Percentiles rank a stretch among this genome's conserved stretches.
These are phyloP conservation scores for Nesidiocoris tenuis DNA, from an alignment of 2,888 invertebrate species.

Conservation along the genomic window DNA sequence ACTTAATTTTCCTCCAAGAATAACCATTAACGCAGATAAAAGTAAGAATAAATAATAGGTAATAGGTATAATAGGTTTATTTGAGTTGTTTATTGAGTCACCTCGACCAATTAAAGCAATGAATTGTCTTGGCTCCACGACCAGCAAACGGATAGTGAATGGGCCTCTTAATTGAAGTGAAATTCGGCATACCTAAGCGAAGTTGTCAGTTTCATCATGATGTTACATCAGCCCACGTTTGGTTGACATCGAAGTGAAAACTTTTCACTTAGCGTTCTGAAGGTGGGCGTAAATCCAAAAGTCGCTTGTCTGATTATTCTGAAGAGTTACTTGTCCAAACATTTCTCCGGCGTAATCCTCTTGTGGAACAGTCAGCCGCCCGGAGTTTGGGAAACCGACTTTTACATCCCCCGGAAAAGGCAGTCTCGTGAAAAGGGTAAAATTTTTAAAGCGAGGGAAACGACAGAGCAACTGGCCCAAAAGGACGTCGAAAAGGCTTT, in stretches of 20 bases:
- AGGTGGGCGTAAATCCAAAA: slow-evolving; percentile 1
- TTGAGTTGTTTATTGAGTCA: no score
- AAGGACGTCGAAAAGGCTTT: neutral
- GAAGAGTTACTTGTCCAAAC: slow-evolving; percentile 31
- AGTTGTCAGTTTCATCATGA: no score
- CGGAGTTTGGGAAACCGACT: neutral
- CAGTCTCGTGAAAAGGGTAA: neutral
- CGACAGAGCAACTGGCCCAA: neutral
- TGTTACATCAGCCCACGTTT: no score
- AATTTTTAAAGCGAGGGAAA: neutral
- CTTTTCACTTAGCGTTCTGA: neutral
- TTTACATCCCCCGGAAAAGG: neutral
- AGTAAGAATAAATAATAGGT: no score
- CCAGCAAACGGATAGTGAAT: no score
- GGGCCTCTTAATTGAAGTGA: no score
- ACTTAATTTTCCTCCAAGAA: no score
- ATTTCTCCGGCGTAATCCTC: slow-evolving; percentile 26
- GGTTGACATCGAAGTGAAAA: neutral
- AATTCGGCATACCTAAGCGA: no score
- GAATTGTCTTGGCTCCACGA: no score
- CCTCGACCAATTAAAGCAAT: no score
- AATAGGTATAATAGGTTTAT: no score
- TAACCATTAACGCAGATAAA: no score
- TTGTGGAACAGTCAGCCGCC: slow-evolving; percentile 1
- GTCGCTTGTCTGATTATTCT: slow-evolving; percentile 26